Evolutionary conservation across 2,797 vertebrate species (phyloP).

Genomic region (Agapornis canus): DNA sequence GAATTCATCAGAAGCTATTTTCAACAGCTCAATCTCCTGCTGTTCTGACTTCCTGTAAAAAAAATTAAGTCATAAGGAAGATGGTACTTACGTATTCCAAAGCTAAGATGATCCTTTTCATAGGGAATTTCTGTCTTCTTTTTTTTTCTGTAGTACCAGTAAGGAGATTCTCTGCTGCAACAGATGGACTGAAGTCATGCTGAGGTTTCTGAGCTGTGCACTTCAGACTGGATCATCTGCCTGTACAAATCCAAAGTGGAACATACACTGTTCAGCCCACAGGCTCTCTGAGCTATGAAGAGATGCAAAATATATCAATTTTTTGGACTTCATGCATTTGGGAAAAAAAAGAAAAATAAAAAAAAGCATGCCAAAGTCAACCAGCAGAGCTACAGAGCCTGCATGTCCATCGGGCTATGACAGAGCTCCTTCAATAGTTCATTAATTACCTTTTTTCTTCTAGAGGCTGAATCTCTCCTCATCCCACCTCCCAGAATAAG

Average conservation of each 20-base stretch:
- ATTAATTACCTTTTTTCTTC: background rate
- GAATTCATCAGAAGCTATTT: background rate
- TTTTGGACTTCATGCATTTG: background rate
- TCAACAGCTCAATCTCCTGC: background rate
- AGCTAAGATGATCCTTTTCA: background rate
- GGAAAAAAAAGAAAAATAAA: background rate
- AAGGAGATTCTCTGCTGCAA: background rate
- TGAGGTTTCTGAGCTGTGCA: background rate
- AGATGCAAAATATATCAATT: background rate
- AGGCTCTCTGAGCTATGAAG: background rate
- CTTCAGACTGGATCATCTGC: background rate
- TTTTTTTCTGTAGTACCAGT: no score
- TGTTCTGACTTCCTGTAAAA: background rate
- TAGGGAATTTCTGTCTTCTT: background rate
- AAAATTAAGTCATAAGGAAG: background rate
- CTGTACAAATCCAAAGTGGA: background rate
- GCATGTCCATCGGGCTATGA: no score
- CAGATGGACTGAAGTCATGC: no score
- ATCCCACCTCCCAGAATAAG: background rate
- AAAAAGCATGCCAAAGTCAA: background rate
- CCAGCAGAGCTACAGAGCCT: fast-evolving
- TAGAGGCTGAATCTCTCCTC: background rate
- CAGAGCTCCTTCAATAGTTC: background rate
- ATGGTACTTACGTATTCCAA: background rate
- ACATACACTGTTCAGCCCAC: background rate